Percentiles rank a stretch among this genome's conserved stretches.
phyloP scores from a whole-genome alignment of 2,113 vertebrate genomes.

The rat (Rattus norvegicus) region GRCr8 NC_086032.1:33046001-33046500 shows the following conservation, averaged over 20 bases:
- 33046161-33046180: background rate
- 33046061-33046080: background rate
- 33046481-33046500: background rate
- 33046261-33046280: background rate
- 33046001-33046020: background rate
- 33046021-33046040: background rate
- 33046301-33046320: background rate
- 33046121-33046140: constrained; percentile 7
- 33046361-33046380: background rate
- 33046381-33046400: background rate
- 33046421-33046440: constrained; percentile 29
- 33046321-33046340: background rate
- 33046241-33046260: background rate
- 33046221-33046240: background rate
- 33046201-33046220: background rate
- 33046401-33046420: constrained; percentile 53
- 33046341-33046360: background rate
- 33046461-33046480: constrained; percentile 34
- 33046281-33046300: background rate
- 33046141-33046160: background rate
- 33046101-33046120: background rate
- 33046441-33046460: constrained; percentile 40
- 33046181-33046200: constrained; percentile 16
- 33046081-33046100: background rate
- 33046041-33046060: background rate